Evolutionary conservation across 2,113 vertebrate species (phyloP).

Genomic region (Ailuropoda melanoleuca): DNA sequence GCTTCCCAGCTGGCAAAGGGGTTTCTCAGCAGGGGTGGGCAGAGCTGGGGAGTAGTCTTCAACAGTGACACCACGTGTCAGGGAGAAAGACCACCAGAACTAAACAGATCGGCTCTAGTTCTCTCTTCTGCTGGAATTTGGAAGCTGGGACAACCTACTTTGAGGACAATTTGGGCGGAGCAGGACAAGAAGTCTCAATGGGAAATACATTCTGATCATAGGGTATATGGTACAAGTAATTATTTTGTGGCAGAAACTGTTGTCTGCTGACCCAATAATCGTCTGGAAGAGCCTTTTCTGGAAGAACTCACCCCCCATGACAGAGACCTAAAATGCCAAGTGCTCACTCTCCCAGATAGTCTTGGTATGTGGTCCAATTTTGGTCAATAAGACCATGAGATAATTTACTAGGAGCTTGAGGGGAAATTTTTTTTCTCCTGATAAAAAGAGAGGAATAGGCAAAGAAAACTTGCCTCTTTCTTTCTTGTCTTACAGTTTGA

Average conservation of each 20-base stretch:
- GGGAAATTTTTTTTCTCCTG: not conserved
- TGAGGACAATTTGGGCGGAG: not conserved
- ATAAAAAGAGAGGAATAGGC: not conserved
- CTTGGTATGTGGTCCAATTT: not conserved
- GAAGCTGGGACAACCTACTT: no score
- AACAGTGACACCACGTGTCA: no score
- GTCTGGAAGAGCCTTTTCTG: not conserved
- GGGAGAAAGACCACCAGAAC: not conserved
- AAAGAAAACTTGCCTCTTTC: not conserved
- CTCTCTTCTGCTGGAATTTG: not conserved
- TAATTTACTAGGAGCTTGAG: not conserved
- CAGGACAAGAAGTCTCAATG: rapidly evolving
- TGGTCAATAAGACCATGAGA: not conserved
- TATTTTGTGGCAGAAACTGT: not conserved
- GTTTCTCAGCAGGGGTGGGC: no score
- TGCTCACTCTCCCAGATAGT: no score
- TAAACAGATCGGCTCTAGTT: not conserved
- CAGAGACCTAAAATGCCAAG: not conserved
- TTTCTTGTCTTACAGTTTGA: not conserved
- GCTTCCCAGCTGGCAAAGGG: not conserved
- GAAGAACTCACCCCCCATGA: not conserved
- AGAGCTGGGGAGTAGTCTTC: not conserved
- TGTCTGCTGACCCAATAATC: not conserved
- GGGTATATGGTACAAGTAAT: not conserved
- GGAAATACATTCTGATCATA: not conserved